Conservation (phyloP, 2,888 invertebrate species). For the Tenthredo mesomela region DNA sequence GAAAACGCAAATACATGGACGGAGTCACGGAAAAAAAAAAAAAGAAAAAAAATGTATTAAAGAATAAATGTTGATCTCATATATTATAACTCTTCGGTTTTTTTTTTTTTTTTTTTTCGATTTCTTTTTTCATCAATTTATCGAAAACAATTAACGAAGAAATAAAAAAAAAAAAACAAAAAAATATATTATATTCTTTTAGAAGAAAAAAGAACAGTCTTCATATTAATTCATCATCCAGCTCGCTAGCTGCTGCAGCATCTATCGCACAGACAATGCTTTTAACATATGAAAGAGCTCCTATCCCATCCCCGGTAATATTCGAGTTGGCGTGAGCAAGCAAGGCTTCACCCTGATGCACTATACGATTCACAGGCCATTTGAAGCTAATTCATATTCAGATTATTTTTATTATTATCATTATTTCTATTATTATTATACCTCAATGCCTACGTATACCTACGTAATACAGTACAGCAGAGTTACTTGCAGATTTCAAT, state of each 20-base stretch:
- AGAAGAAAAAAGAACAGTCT: too few species aligned
- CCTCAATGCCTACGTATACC: too few species aligned
- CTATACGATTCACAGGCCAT: constrained; percentile 42
- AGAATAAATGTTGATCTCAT: too few species aligned
- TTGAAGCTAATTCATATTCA: constrained; percentile 50
- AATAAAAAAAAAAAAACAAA: too few species aligned
- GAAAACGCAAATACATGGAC: not conserved
- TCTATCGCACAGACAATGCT: not conserved
- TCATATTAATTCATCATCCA: too few species aligned
- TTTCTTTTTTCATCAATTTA: too few species aligned
- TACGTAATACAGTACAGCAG: too few species aligned
- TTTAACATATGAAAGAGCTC: constrained; percentile 44
- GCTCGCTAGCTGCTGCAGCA: not conserved
- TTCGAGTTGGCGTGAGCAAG: constrained; percentile 43
- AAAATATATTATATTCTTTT: too few species aligned
- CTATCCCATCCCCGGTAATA: not conserved
- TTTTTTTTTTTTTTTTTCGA: too few species aligned
- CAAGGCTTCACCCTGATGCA: not conserved
- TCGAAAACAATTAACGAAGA: too few species aligned
- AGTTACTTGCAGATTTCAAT: constrained; percentile 25
- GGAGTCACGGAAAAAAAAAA: not conserved
- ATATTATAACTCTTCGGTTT: too few species aligned
- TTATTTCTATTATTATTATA: not conserved
- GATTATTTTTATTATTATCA: constrained; percentile 4
- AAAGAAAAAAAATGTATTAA: too few species aligned